Base-by-base conservation (phyloP, 2,797 vertebrate species). In the Cichlasoma orientale region DNA sequence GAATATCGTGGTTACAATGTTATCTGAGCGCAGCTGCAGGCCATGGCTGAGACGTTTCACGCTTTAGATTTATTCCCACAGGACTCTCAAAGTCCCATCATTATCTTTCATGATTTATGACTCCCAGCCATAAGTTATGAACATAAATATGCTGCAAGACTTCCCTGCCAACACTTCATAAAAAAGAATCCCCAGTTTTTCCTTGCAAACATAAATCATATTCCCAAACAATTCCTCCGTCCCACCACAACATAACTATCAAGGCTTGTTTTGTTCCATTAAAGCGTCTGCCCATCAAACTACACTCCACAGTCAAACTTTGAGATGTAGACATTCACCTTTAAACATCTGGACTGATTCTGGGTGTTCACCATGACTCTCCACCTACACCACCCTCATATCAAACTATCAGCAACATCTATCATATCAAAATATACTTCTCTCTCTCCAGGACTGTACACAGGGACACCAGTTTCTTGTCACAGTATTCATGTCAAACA, bases 401-500 rank as follows among this genome's bases (percentile, higher is more conserved):
- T 47, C 1, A 7, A 66, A 66, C 38, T 27, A 3, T 27, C 36
- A 53, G 77, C 73, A 63, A 70, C 74, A 84, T 79, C 31, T 36
- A 69, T 71, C 38, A 71, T 82, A 83, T 74, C 47, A 85, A 81
- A 84, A 85, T 78, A 85, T 41, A 81, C 56, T 38, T 73, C 44
- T 80, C 44, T 80, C 21, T 76, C 74, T 75, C 44, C 23, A 57
- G 41, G 53, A 57, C 47, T 59, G 18, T 0, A 29, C 38, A 11
- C 61, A 59, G 23, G 11, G 52, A 72, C 16, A 31, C 13, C 1
- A 21, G 36, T 44, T 44, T 44, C 41, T 14, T 44, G 13, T 61
- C 56, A 55, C 61, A 77, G 44, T 66, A 75, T 69, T 72, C 3
- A 5, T 44, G 36, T 63, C 13, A 16, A 0, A 3, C 36, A 5